Evolutionary conservation across 2,888 invertebrate genomes (phyloP).

Genomic region (Prenolepis imparis): DNA sequence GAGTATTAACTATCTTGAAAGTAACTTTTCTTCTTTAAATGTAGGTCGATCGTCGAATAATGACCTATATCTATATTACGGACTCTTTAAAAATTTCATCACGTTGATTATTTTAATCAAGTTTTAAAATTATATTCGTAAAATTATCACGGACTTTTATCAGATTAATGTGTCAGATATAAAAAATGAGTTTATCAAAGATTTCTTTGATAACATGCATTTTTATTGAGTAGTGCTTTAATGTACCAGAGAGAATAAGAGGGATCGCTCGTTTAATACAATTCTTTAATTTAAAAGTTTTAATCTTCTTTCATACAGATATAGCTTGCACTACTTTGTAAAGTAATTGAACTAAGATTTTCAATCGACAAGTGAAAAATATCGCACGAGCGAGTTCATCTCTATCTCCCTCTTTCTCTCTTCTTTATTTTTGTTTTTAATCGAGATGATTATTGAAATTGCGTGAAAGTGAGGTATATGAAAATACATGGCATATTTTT

Average conservation of each 20-base stretch:
- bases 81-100: slow-evolving; percentile 56
- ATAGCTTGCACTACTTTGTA: slow-evolving; percentile 61
- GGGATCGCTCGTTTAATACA: slow-evolving; percentile 57
- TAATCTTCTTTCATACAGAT: slow-evolving; percentile 47
- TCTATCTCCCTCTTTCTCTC: slow-evolving; percentile 15
- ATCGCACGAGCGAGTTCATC: slow-evolving; percentile 44
- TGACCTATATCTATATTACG: slow-evolving; percentile 48
- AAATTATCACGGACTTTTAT: slow-evolving; percentile 33
- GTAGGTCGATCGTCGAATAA: slow-evolving; percentile 51
- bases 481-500: slow-evolving; percentile 68
- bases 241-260: slow-evolving; percentile 17
- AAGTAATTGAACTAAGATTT: slow-evolving; percentile 37
- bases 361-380: slow-evolving; percentile 34
- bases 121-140: slow-evolving; percentile 41
- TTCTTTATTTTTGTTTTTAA: slow-evolving; percentile 60
- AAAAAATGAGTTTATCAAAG: slow-evolving; percentile 18
- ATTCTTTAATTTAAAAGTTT: slow-evolving; percentile 52
- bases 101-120: slow-evolving; percentile 50
- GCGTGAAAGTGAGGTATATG: slow-evolving; percentile 51
- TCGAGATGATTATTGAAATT: slow-evolving; percentile 58
- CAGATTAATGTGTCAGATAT: slow-evolving; percentile 14
- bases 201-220: slow-evolving; percentile 28
- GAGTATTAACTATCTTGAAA: slow-evolving; percentile 72
- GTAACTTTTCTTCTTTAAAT: slow-evolving; percentile 63
- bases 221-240: slow-evolving; percentile 40